Base-by-base conservation (phyloP, 2,797 vertebrate genomes). In the Sebastes hopkinsi region DNA sequence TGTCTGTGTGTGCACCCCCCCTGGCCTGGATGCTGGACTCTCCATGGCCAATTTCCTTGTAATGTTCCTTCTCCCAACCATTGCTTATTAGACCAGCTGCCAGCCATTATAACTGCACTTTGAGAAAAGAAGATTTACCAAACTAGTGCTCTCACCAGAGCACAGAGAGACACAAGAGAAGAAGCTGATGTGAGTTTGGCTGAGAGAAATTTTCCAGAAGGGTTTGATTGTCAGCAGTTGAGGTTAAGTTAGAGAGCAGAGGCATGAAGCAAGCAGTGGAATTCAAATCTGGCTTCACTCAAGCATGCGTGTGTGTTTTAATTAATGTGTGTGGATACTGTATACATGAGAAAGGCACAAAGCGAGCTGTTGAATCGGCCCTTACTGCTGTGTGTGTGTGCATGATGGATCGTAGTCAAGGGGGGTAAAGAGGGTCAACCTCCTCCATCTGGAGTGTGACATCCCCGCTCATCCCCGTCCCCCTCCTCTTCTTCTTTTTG, bases 371-470 rank as follows among this genome's bases (percentile, higher is more conserved):
- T 58, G 18, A 58, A 59, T 55, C 23, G 20, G 16, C 20, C 6
- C 32, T 12, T 14, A 22, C 23, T 60, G n/a, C 4, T 20, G 29
- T n/a, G n/a, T 54, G 18, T 46, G 12, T 46, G 12, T 50, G 42
- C 1, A 36, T 59, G 50, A 77, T 46, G 55, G 62, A 67, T 81
- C 56, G 10, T 12, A 54, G 65, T 78, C 75, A 76, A 46, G 65
- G 62, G 75, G 75, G 42, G 79, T 32, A 77, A 74, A 78, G 42
- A 79, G 71, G 67, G 77, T 86, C 75, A 36, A 78, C 20, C 36
- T 72, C 61, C 36, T 82, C 75, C 78, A 80, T 85, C 61, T 83
- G 77, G 64, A 78, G 25, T 9, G 70, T 79, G 81, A 61, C 86
- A 86, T 72, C 42, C 73, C 60, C 13, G 3, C 62, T 82, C 34